A percentile compares a stretch with the other conserved stretches of the same genome.
Conservation (phyloP, 1,140 invertebrate species). For the Sycophila sp. region DNA sequence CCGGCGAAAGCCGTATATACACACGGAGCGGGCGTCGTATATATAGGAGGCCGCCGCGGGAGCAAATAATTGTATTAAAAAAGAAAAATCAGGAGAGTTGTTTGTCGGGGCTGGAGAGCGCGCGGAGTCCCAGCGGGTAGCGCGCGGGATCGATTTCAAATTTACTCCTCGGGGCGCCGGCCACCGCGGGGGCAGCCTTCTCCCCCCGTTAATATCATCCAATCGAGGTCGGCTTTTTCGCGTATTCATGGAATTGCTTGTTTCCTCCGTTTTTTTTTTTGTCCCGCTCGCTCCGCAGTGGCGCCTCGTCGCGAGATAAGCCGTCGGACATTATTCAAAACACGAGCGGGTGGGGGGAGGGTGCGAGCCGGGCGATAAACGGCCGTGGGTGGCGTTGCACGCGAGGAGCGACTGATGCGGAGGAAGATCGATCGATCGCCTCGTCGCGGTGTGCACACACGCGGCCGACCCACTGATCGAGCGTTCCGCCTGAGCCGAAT, state of each 20-base stretch:
- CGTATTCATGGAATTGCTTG: neutral
- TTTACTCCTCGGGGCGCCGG: no score
- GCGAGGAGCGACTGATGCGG: neutral
- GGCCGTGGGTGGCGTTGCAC: no score
- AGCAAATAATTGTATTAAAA: neutral
- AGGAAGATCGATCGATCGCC: constrained; percentile 12
- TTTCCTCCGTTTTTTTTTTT: neutral
- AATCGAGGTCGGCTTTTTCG: neutral
- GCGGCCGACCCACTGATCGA: no score
- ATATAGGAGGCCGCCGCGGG: neutral
- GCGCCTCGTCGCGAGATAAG: neutral
- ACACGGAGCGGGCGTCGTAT: neutral
- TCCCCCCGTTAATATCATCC: neutral
- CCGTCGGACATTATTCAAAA: neutral
- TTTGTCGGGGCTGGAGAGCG: neutral
- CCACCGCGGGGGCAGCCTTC: no score
- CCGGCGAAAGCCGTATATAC: neutral
- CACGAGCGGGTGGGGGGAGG: no score
- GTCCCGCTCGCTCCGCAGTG: neutral
- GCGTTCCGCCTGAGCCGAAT: no score
- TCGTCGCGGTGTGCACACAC: neutral
- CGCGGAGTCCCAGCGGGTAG: no score
- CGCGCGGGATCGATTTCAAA: neutral
- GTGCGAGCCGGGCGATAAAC: no score
- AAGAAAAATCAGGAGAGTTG: neutral